Percentiles rank a stretch among this genome's conserved stretches.
Conservation (phyloP, 2,888 invertebrate genomes). For the Plusia festucae region DNA sequence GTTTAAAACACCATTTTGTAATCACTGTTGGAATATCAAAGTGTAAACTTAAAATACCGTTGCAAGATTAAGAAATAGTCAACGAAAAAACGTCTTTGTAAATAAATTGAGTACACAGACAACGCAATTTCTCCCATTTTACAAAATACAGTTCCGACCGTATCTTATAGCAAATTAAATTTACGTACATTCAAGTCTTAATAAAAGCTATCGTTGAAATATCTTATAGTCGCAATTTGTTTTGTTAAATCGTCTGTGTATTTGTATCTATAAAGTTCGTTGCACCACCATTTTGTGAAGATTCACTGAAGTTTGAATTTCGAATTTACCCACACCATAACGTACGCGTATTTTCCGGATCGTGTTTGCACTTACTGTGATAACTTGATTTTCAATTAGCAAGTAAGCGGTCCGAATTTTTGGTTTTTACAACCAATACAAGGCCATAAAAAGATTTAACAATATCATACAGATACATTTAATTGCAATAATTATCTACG, state of each 20-base stretch:
- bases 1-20: too few relatives aligned
- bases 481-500: too few relatives aligned
- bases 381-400: conserved; percentile 52
- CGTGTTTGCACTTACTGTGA: conserved; percentile 48
- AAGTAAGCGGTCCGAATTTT: conserved; percentile 18
- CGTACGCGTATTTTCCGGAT: conserved; percentile 52
- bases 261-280: conserved; percentile 64
- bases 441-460: conserved; percentile 15
- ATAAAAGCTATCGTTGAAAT: conserved; percentile 42
- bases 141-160: too few relatives aligned
- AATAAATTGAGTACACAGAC: too few relatives aligned
- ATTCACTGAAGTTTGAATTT: conserved; percentile 61
- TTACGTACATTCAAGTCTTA: conserved; percentile 42
- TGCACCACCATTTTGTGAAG: conserved; percentile 62
- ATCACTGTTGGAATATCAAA: too few relatives aligned
- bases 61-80: not conserved
- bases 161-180: conserved; percentile 39
- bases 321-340: conserved; percentile 57
- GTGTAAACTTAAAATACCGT: too few relatives aligned
- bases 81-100: not conserved
- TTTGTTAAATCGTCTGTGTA: conserved; percentile 62
- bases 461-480: not conserved
- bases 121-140: too few relatives aligned
- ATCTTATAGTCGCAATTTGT: conserved; percentile 52
- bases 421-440: conserved; percentile 14